Conservation (phyloP, 1,140 invertebrate species). For the Drosophila pseudoananassae region DNA sequence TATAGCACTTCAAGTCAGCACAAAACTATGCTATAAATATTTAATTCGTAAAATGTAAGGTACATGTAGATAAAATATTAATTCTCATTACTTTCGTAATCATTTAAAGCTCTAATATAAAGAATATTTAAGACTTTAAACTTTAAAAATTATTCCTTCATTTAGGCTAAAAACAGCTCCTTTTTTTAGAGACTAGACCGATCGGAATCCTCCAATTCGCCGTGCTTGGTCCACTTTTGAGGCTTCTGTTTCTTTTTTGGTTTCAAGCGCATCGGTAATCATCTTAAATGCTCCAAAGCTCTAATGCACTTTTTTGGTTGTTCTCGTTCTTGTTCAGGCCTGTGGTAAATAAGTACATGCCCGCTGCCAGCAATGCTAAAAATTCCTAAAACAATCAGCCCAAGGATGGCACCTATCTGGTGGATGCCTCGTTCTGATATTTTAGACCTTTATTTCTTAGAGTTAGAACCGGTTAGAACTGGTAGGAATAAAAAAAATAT, state of each 20-base stretch:
- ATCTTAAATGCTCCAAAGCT: slow-evolving; percentile 10
- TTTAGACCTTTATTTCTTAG: no score
- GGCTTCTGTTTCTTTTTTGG: slow-evolving; percentile 16
- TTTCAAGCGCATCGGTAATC: slow-evolving; percentile 12
- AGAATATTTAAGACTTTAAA: no score
- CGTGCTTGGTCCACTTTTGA: background rate
- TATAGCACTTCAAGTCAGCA: background rate
- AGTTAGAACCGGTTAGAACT: no score
- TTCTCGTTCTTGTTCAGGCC: slow-evolving; percentile 85
- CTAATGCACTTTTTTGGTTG: slow-evolving; percentile 37
- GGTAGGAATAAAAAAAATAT: no score
- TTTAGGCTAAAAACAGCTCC: no score
- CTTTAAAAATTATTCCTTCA: no score
- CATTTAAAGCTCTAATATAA: background rate
- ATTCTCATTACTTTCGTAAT: background rate
- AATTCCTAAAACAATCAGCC: slow-evolving; percentile 91
- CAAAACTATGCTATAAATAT: slow-evolving; percentile 16
- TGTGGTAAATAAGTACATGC: slow-evolving; percentile 94
- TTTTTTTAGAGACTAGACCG: background rate
- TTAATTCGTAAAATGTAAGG: background rate
- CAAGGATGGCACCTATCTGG: slow-evolving; percentile 92
- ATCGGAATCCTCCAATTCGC: background rate
- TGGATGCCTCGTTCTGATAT: slow-evolving; percentile 91
- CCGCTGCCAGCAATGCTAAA: slow-evolving; percentile 90
- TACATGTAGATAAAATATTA: background rate